Evolutionary conservation across 2,888 invertebrate species (phyloP).

Genomic region (Oxytorus armatus): DNA sequence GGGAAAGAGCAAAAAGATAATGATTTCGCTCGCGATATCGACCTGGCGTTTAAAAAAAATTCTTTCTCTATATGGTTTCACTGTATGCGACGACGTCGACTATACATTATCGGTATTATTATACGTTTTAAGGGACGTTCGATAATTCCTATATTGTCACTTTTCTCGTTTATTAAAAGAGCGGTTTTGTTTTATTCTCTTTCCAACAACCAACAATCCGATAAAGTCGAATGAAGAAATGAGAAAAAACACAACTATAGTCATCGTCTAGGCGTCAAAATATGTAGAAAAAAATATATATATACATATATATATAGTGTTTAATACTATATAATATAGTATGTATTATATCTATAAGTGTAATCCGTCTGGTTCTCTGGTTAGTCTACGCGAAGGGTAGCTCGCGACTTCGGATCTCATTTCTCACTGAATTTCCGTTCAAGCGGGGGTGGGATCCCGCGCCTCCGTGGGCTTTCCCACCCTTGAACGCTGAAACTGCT

Average conservation of each 20-base stretch:
- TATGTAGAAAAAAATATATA: constrained; percentile 73
- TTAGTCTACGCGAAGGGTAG: constrained; percentile 44
- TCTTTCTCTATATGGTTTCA: constrained; percentile 42
- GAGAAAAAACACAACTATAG: constrained; percentile 56
- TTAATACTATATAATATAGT: constrained; percentile 21
- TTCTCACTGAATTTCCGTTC: constrained; percentile 52
- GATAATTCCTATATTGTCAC: constrained; percentile 50
- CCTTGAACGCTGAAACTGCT: constrained; percentile 65
- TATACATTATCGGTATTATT: constrained; percentile 42
- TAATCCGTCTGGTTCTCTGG: constrained; percentile 60
- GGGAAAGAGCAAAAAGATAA: constrained; percentile 67
- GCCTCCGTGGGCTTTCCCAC: constrained; percentile 71
- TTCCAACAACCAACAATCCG: constrained; percentile 33
- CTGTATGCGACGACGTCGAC: constrained; percentile 51
- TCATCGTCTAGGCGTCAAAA: constrained; percentile 18
- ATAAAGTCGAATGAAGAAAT: constrained; percentile 49
- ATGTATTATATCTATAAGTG: constrained; percentile 54
- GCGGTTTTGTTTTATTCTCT: no score
- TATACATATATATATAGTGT: constrained; percentile 63
- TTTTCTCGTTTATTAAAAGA: constrained; percentile 16
- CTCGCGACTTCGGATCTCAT: constrained; percentile 59
- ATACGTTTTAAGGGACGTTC: constrained; percentile 43
- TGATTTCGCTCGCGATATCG: constrained; percentile 68
- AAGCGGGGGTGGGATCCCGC: constrained; percentile 8
- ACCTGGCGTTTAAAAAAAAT: constrained; percentile 57